These are phyloP conservation scores for Taenioides sp. DNA, from an alignment of 2,797 vertebrate species.

Conservation along the genomic window DNA sequence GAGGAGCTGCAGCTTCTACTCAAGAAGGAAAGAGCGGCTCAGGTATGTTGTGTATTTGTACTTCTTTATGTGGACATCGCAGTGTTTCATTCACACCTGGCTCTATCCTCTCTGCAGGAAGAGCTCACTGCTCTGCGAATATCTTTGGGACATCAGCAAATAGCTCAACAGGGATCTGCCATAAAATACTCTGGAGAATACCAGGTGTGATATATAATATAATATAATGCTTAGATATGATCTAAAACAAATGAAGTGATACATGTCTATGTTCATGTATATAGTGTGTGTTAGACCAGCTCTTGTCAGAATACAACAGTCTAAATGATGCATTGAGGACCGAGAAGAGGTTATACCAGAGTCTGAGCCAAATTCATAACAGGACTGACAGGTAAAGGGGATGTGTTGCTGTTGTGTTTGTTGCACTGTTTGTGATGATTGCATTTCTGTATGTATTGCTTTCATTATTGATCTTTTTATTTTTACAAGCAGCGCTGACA, in stretches of 20 bases:
- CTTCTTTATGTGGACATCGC: background rate
- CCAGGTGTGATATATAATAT: conserved; percentile 73
- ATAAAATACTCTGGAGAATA: conserved; percentile 63
- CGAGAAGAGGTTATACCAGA: conserved; percentile 90
- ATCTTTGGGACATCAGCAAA: conserved; percentile 63
- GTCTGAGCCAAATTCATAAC: conserved; percentile 80
- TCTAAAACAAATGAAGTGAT: background rate
- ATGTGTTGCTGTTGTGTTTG: background rate
- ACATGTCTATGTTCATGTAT: conserved; percentile 2
- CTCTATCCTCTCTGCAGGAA: conserved; percentile 62
- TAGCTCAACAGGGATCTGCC: conserved; percentile 1
- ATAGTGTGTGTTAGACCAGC: conserved; percentile 84
- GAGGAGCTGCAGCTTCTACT: conserved; percentile 87
- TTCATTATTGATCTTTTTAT: background rate
- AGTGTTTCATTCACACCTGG: background rate
- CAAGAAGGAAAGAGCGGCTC: conserved; percentile 88
- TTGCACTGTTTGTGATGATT: background rate
- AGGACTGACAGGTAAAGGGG: conserved; percentile 81
- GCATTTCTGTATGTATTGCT: background rate
- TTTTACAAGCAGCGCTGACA: conserved; percentile 73
- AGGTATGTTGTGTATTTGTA: conserved; percentile 70
- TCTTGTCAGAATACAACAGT: conserved; percentile 84
- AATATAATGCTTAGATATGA: background rate
- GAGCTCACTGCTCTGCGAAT: conserved; percentile 84
- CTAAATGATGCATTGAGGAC: conserved; percentile 88